Conservation (phyloP, 2,113 vertebrate species). For the Prionailurus bengalensis region DNA sequence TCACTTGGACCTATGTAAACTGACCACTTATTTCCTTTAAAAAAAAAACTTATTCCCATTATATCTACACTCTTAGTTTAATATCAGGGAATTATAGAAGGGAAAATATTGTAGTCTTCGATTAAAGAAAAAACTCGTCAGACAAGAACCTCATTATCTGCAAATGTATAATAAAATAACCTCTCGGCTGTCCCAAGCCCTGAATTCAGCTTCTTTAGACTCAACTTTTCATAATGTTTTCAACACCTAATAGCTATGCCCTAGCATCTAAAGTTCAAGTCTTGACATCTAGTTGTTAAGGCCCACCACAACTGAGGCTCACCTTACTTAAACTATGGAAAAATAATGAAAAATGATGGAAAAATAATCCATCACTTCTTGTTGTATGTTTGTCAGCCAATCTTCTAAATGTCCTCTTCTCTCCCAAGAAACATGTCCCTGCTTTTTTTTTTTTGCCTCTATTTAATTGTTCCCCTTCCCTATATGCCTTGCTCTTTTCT, state of each 20-base stretch:
- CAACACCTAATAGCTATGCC: background rate
- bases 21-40: background rate
- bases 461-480: background rate
- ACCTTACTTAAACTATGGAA: background rate
- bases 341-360: background rate
- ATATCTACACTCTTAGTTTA: background rate
- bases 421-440: background rate
- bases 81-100: background rate
- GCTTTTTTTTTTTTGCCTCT: background rate
- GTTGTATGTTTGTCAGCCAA: background rate
- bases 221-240: background rate
- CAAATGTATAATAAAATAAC: background rate
- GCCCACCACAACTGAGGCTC: background rate
- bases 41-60: background rate
- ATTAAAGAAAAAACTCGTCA: background rate
- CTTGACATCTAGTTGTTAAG: background rate
- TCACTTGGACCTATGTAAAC: background rate
- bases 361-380: background rate
- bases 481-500: background rate
- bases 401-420: background rate
- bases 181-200: background rate
- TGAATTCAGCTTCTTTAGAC: background rate
- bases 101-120: background rate
- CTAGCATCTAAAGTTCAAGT: background rate
- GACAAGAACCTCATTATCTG: background rate